Conservation (phyloP, 30 jellyfish, hydroid and myxozoan genomes). For the Mastigias papua region DNA sequence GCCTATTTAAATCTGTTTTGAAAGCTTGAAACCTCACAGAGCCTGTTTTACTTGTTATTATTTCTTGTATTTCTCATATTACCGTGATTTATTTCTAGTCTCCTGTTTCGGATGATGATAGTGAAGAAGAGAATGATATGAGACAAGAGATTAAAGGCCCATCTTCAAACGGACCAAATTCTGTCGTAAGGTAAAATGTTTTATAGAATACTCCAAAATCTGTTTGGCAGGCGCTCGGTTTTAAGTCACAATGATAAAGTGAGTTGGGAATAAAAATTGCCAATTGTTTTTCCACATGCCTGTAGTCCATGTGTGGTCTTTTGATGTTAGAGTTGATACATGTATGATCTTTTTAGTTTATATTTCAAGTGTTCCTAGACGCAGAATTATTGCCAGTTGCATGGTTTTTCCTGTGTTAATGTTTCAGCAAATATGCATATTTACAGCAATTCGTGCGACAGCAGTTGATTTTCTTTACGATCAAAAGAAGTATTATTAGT, state of each 20-base stretch:
- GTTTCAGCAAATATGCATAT: no score
- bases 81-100: background rate
- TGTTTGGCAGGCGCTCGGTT: background rate
- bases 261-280: no score
- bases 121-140: constrained; percentile 13
- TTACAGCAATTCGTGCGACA: no score
- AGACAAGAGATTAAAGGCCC: background rate
- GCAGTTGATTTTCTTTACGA: no score
- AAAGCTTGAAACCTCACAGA: background rate
- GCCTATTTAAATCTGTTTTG: background rate
- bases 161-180: constrained; percentile 17
- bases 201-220: background rate
- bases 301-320: no score
- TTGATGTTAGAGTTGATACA: no score
- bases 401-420: no score
- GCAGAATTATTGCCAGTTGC: no score
- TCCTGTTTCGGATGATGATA: constrained; percentile 40
- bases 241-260: background rate
- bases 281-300: no score
- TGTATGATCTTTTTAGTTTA: no score
- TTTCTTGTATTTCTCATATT: background rate
- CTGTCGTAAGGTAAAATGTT: constrained; percentile 4
- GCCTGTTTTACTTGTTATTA: background rate
- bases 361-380: no score
- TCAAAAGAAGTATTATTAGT: no score